Evolutionary conservation across 2,888 invertebrate genomes (phyloP), one percentile per base, ranked within the genome.

Genomic region (Gibbula magus): DNA sequence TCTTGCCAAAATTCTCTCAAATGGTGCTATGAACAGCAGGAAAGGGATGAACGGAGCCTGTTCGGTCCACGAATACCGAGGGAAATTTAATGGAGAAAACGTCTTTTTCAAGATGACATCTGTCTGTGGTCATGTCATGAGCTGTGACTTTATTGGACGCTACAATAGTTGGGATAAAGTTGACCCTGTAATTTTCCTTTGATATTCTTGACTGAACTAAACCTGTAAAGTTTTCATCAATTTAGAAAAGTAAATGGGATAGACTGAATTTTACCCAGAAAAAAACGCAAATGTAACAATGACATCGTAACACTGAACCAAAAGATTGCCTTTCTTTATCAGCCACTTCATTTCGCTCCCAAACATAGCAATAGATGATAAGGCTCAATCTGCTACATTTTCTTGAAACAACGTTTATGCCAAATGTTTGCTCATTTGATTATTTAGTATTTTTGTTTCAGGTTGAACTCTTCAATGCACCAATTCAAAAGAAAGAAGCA

Each of bases 101-200:
- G 91, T 91, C 29, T 86, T 84, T 51, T 93, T 91, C 83, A 97
- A 97, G 93, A 99, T 99, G 97, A 99, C 99, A 0, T 98, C 99
- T 0, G 99, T 99, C 0, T 99, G 99, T 93, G 99, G 99, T 0
- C 99, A 99, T 94, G 99, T 99, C 0, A 97, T 98, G 97, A 96
- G 96, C 61, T 94, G 98, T 87, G 99, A 99, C 94, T 99, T 99
- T 91, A 85, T 87, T 74, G 90, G 91, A 95, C 98, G 98, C 93
- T 99, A 97, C 93, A 99, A 99, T 92, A 98, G 97, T 88, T 99
- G 99, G 99, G 98, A 99, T 90, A 95, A 95, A 91, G 98, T 98
- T 3, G 99, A 99, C 93, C 99, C 99, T 0, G 96, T 97, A 93
- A 93, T 94, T 92, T 20, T 35, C 20, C 10, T 8, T 67, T 25